Evolutionary conservation across 2,888 invertebrate genomes (phyloP).

Genomic region (Drosophila affinis): DNA sequence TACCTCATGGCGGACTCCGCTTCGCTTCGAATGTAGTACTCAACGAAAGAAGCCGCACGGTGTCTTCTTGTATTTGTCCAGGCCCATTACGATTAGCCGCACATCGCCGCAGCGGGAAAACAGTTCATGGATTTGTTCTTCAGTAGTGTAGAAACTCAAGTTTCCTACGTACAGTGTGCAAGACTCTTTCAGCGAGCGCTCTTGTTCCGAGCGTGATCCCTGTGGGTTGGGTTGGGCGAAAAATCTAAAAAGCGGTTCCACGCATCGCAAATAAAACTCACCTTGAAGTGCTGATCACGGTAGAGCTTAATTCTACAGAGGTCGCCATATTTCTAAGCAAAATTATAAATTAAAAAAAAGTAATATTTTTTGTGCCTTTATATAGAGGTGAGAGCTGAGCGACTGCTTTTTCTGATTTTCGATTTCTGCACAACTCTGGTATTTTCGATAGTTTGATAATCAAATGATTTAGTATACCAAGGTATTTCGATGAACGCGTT

Average conservation of each 20-base stretch:
- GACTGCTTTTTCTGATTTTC: conserved; percentile 1
- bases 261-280: conserved; percentile 80
- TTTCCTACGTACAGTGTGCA: conserved; percentile 98
- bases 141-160: conserved; percentile 98
- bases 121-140: conserved; percentile 98
- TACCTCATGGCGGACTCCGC: conserved; percentile 92
- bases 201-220: conserved; percentile 96
- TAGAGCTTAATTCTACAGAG: conserved; percentile 93
- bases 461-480: background rate
- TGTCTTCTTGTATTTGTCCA: conserved; percentile 98
- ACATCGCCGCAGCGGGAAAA: conserved; percentile 98
- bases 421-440: too few relatives aligned
- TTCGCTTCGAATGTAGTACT: conserved; percentile 92
- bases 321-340: conserved; percentile 44
- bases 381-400: conserved; percentile 23
- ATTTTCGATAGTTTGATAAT: background rate
- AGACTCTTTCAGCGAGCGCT: conserved; percentile 89
- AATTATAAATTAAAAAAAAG: conserved; percentile 19
- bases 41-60: conserved; percentile 99
- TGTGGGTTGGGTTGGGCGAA: conserved; percentile 74
- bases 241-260: background rate
- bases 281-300: conserved; percentile 98
- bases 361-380: conserved; percentile 32
- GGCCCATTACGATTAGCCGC: conserved; percentile 96
- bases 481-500: background rate